Evolutionary conservation across 1,140 invertebrate genomes (phyloP), one percentile per base, ranked within the genome.

Genomic region (Bacillus rossius): DNA sequence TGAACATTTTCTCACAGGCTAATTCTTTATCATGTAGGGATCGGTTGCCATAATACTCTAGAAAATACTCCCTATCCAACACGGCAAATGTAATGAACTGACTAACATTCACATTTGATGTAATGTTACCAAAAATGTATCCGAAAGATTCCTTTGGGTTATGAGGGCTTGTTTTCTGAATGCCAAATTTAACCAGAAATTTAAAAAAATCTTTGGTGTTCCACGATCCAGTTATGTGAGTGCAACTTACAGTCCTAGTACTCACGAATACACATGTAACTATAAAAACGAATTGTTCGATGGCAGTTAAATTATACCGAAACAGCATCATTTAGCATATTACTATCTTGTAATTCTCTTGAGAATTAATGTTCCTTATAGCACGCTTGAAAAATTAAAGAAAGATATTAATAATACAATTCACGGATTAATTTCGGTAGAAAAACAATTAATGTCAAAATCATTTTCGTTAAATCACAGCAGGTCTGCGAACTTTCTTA

Each of bases 101-200:
- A 51, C 80, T 78, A 60, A 85, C 83, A 55, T 82, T 75, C 20
- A 77, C 74, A 57, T 75, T 81, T 0, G 89, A 83, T 20, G 92
- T 94, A 23, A 97, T 84, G 75, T 97, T 97, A 16, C 94, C 95
- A 73, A 94, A 97, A 65, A 97, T 94, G 72, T 93, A 97, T 25
- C 96, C 95, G 75, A 88, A 87, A 57, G 92, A 93, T 61, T 89
- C 84, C 62, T 84, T 84, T 66, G 85, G 78, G 63, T 87, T 81
- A 71, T 91, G 83, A 20, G 84, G 80, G 72, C 95, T 90, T n/a
- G 94, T 96, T 75, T 97, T 95, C 76, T 97, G 93, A 73, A 98
- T 94, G 55, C 94, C 95, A 75, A 97, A 98, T 76, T 97, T 97
- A 2, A 91, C 81, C 34, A 98, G 77, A 75, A 97, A 96, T 69